A percentile compares a stretch with the other conserved stretches of the same genome.
Evolutionary conservation across 1,140 invertebrate species (phyloP).

Genomic region (Caenorhabditis latens): DNA sequence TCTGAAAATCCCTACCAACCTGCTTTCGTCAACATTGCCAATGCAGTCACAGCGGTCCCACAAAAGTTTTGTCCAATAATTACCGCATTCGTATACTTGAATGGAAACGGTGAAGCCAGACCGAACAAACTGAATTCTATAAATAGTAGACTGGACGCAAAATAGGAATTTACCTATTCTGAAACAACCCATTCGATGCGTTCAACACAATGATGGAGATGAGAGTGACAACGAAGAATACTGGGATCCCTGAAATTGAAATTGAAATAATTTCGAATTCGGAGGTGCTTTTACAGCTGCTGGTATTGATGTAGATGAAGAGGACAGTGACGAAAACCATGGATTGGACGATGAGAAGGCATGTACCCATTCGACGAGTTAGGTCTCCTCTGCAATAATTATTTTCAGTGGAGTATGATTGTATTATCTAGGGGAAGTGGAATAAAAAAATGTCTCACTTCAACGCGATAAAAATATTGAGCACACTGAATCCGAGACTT

Average conservation of each 20-base stretch:
- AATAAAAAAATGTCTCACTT: not conserved
- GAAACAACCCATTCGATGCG: constrained; percentile 18
- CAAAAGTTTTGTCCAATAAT: constrained; percentile 43
- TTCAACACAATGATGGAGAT: constrained; percentile 1
- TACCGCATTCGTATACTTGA: constrained; percentile 21
- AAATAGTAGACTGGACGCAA: not conserved
- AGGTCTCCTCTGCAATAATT: constrained; percentile 22
- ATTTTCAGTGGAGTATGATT: not conserved
- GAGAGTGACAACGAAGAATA: constrained; percentile 7
- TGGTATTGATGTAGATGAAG: constrained; percentile 26
- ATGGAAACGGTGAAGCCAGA: constrained; percentile 12
- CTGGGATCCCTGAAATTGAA: constrained; percentile 1
- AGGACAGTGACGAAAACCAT: constrained; percentile 22
- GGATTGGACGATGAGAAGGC: not conserved
- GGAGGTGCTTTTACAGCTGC: not conserved
- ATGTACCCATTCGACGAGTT: constrained; percentile 5
- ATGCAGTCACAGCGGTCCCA: not conserved
- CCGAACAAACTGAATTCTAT: constrained; percentile 15
- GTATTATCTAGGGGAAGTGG: too few species aligned
- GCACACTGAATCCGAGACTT: constrained; percentile 18
- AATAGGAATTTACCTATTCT: constrained; percentile 80
- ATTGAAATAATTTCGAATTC: not conserved
- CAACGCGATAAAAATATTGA: constrained; percentile 32
- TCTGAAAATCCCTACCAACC: too few species aligned
- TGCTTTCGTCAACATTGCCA: constrained; percentile 65